Evolutionary conservation across 2,888 invertebrate genomes (phyloP).

Genomic region (Sesamia inferens): DNA sequence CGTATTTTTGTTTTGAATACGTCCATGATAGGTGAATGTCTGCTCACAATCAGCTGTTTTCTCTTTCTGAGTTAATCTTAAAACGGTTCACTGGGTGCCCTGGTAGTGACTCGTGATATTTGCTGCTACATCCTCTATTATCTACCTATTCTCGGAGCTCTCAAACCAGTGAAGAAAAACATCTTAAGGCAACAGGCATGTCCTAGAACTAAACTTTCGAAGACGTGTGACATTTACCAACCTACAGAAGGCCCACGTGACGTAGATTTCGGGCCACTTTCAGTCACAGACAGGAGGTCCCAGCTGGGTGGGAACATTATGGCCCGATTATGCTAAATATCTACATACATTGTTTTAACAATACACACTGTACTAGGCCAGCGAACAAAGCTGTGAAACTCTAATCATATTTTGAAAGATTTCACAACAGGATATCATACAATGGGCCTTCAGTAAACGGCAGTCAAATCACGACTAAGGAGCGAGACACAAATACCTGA

Average conservation of each 20-base stretch:
- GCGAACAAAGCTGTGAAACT: not conserved
- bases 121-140: not conserved
- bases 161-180: not conserved
- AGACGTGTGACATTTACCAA: not conserved
- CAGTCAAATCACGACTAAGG: not conserved
- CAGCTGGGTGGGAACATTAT: not conserved
- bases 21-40: slow-evolving; percentile 3
- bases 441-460: not conserved
- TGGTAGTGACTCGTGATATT: not conserved
- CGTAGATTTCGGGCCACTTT: not conserved
- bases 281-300: not conserved
- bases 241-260: not conserved
- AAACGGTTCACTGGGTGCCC: slow-evolving; percentile 11
- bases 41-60: slow-evolving; percentile 23
- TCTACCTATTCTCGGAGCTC: too few relatives aligned
- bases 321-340: too few relatives aligned
- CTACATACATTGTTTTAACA: not conserved
- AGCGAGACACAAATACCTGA: not conserved
- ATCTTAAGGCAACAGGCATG: not conserved
- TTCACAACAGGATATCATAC: not conserved
- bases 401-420: not conserved
- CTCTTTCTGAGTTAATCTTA: slow-evolving; percentile 11
- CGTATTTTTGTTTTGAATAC: not conserved
- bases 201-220: not conserved
- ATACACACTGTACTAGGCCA: not conserved